Evolutionary conservation across 2,888 invertebrate genomes (phyloP).

Genomic region (Pachymerium ferrugineum): DNA sequence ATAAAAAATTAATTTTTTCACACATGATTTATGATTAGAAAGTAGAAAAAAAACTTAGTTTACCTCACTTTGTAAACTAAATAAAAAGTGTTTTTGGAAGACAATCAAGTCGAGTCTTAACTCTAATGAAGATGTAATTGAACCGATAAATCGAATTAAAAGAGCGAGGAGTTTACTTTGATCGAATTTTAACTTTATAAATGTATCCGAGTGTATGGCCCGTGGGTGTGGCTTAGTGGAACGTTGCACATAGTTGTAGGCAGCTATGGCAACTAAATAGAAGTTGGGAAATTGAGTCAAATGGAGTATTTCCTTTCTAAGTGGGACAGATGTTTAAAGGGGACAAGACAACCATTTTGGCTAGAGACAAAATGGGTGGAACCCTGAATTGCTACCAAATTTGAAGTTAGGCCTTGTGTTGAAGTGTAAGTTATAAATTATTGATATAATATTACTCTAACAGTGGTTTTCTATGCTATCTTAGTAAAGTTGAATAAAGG

Average conservation of each 20-base stretch:
- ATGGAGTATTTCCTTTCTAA: constrained; percentile 27
- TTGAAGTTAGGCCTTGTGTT: constrained; percentile 8
- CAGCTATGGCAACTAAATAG: not conserved
- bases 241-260: not conserved
- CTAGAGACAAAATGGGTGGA: not conserved
- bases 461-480: not conserved
- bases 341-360: constrained; percentile 14
- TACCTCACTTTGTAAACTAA: too few species aligned
- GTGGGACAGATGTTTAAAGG: constrained; percentile 27
- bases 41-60: too few species aligned
- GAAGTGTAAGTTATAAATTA: not conserved
- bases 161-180: not conserved
- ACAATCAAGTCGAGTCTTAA: too few species aligned
- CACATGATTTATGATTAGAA: too few species aligned
- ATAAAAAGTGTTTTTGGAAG: too few species aligned
- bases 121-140: not conserved
- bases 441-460: not conserved
- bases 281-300: constrained; percentile 24
- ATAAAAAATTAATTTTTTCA: too few species aligned
- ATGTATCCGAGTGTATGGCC: not conserved
- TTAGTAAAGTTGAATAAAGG: not conserved
- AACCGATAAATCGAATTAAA: not conserved
- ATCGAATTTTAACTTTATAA: not conserved
- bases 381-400: constrained; percentile 10
- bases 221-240: not conserved